Base-by-base conservation (phyloP, 2,113 vertebrate species). In the Chaetodon auriga region DNA sequence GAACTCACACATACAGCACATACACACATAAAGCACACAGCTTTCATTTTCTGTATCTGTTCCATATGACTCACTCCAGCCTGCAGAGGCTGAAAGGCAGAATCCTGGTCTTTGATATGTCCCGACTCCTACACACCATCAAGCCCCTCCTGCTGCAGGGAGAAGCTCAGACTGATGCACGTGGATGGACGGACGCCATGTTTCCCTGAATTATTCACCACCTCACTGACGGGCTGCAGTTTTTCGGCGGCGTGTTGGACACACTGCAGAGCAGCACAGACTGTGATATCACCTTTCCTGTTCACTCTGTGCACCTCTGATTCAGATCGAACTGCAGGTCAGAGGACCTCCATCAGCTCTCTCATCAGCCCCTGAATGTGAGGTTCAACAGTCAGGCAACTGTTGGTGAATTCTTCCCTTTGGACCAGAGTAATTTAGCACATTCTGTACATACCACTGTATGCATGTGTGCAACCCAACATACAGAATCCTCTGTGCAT, bases 181-280 rank as follows among this genome's bases (percentile, higher is more conserved):
- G 72, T 51, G 55, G 49, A 70, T 38, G 53, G 51, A 72, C 36
- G 58, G 75, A 61, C 10, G 51, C 69, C 81, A 87, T 78, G 16
- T 72, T 85, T 75, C 13, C 46, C 49, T 85, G 77, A 87, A 89
- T 90, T 84, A 92, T 90, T 89, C 45, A 84, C 30, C 36, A 66
- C 12, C 65, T 83, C 41, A 7, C 6, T 75, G 54, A 70, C 0
- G 1, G 41, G 66, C 75, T 81, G 49, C 60, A 64, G 58, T 74
- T 65, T 58, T 38, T 81, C 7, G n/a, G 36, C 5, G 0, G 19
- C 2, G 21, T 68, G 36, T 38, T 75, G 60, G 60, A 85, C 57
- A 62, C 13, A 25, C 48, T 57, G 76, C 63, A 80, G 58, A 73
- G 74, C 58, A 48, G 49, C 21, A 49, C 62, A 74, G 55, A 57